phyloP scores from a whole-genome alignment of 2,113 vertebrate genomes.

The Sylvilagus bachmani region DNA sequence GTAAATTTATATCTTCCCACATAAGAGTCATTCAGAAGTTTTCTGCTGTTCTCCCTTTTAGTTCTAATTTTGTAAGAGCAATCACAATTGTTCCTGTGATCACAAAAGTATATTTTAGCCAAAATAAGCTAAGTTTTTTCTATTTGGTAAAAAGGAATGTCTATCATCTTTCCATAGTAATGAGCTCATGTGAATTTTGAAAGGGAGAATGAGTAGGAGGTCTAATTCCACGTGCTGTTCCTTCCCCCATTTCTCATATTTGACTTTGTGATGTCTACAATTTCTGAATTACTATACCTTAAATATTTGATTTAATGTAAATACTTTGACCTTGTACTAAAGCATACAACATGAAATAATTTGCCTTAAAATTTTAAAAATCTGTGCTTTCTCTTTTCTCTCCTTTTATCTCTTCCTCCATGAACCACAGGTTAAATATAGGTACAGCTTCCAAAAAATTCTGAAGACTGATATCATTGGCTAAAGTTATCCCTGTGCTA shows the following conservation, averaged over 20 bases:
- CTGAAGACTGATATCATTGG: slow-evolving; percentile 44
- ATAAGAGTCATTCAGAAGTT: slow-evolving; percentile 58
- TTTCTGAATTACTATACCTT: slow-evolving; percentile 63
- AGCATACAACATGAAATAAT: slow-evolving; percentile 67
- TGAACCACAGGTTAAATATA: slow-evolving; percentile 34
- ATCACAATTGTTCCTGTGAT: slow-evolving; percentile 38
- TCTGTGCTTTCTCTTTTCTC: slow-evolving; percentile 44
- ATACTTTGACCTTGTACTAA: slow-evolving; percentile 41
- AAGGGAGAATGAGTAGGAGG: not conserved
- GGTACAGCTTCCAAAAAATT: slow-evolving; percentile 55
- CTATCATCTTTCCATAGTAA: slow-evolving; percentile 29
- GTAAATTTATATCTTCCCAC: slow-evolving; percentile 32
- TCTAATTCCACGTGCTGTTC: not conserved
- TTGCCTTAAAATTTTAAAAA: slow-evolving; percentile 70
- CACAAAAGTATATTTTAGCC: not conserved
- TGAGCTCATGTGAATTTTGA: slow-evolving; percentile 3
- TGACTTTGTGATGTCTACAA: slow-evolving; percentile 47
- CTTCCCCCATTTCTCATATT: not conserved
- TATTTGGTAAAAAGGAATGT: slow-evolving; percentile 13
- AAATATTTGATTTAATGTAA: slow-evolving; percentile 56
- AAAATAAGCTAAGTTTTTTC: not conserved
- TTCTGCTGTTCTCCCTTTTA: slow-evolving; percentile 28
- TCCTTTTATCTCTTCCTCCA: slow-evolving; percentile 46
- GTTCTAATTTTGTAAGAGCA: slow-evolving; percentile 55
- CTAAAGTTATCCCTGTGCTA: slow-evolving; percentile 13